Percentiles rank a stretch among this genome's conserved stretches.
Conservation (phyloP, 92 coral and sea anemone species). For the Paragorgia papillata region DNA sequence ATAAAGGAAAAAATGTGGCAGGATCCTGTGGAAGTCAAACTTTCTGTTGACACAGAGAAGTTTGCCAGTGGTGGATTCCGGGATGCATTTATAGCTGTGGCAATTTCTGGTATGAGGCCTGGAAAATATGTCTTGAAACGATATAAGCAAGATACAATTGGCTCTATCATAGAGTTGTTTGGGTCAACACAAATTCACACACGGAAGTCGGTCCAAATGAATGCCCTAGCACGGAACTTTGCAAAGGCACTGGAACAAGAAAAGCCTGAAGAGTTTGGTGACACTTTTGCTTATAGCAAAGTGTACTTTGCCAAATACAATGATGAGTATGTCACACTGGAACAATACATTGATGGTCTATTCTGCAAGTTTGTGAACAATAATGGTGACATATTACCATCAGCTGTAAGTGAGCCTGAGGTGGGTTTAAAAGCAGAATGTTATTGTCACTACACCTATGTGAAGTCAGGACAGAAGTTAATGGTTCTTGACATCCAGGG, state of each 20-base stretch:
- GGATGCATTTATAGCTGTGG: slow-evolving; percentile 52
- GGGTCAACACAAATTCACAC: slow-evolving; percentile 46
- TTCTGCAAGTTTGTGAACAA: slow-evolving; percentile 28
- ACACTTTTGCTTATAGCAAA: slow-evolving; percentile 20
- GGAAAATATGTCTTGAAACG: slow-evolving; percentile 62
- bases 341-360: slow-evolving; percentile 5
- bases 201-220: slow-evolving; percentile 65
- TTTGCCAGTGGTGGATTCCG: slow-evolving; percentile 59
- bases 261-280: slow-evolving; percentile 16
- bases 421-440: slow-evolving; percentile 23
- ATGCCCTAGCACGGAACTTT: slow-evolving; percentile 30
- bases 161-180: slow-evolving; percentile 48
- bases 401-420: slow-evolving; percentile 29
- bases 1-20: slow-evolving; percentile 40
- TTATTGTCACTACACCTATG: slow-evolving; percentile 43
- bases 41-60: slow-evolving; percentile 46
- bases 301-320: slow-evolving; percentile 38
- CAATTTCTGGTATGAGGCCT: slow-evolving; percentile 47
- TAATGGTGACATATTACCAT: slow-evolving; percentile 8
- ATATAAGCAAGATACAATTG: slow-evolving; percentile 43
- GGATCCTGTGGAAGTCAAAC: slow-evolving; percentile 55
- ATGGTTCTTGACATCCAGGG: slow-evolving; percentile 47
- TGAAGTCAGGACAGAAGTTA: slow-evolving; percentile 13
- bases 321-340: slow-evolving; percentile 33
- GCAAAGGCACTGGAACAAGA: slow-evolving; percentile 23